Percentiles rank a stretch among this genome's conserved stretches.
These are phyloP conservation scores for Emmelina monodactyla DNA, from an alignment of 2,888 invertebrate genomes.

Conservation along the genomic window DNA sequence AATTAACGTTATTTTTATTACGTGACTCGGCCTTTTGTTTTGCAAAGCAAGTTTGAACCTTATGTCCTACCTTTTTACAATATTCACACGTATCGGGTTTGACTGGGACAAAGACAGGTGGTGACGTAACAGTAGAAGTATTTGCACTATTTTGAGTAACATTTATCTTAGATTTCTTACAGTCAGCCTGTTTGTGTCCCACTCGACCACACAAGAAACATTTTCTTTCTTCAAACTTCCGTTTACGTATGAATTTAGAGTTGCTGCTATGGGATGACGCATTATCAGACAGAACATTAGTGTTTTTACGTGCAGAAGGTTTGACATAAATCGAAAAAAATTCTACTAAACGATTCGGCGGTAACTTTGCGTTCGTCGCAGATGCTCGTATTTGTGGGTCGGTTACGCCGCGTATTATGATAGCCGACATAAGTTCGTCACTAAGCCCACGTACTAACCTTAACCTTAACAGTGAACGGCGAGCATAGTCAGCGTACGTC, in stretches of 20 bases:
- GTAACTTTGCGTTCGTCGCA: not conserved
- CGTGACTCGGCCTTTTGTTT: no score
- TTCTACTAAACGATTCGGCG: not conserved
- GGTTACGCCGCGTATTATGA: not conserved
- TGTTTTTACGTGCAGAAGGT: conserved; percentile 1
- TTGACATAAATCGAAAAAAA: not conserved
- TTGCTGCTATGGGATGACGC: no score
- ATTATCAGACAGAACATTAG: not conserved
- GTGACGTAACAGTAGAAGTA: no score
- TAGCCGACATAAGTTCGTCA: not conserved
- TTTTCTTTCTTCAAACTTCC: no score
- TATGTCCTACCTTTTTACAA: not conserved
- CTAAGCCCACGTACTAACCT: not conserved
- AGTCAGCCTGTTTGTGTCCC: no score
- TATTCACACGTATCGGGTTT: no score
- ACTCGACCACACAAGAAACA: no score
- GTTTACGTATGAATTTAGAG: no score
- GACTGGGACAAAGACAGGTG: no score
- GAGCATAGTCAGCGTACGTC: not conserved
- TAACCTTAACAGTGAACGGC: not conserved
- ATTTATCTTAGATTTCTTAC: no score
- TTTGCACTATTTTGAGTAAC: no score
- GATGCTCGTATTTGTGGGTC: not conserved
- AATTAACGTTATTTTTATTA: no score
- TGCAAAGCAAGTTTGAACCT: not conserved